A percentile compares a stretch with the other conserved stretches of the same genome.
Evolutionary conservation across 2,888 invertebrate species (phyloP).

Genomic region (Muschampia staudingeri): DNA sequence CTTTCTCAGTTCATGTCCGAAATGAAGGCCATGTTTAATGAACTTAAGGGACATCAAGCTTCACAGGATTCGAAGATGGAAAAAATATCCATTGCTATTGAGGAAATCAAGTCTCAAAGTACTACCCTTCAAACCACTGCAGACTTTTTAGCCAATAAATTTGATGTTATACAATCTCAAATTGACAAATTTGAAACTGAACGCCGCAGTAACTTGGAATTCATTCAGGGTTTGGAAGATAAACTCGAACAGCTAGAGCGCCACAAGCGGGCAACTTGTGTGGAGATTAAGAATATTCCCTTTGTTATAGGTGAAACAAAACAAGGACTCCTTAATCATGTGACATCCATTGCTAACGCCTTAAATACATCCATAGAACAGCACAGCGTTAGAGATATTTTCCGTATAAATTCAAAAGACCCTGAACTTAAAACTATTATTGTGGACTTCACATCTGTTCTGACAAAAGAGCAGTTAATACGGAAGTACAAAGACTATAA

Average conservation of each 20-base stretch:
- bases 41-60: background rate
- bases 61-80: background rate
- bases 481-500: constrained; percentile 8
- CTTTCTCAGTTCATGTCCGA: background rate
- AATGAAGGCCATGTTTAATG: constrained; percentile 1
- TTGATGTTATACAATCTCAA: background rate
- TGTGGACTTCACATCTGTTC: constrained; percentile 3
- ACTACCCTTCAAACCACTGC: background rate
- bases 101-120: background rate
- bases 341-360: background rate
- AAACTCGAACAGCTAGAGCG: background rate
- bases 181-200: background rate
- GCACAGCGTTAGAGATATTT: background rate
- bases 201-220: background rate
- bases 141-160: background rate
- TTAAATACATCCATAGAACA: background rate
- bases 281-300: background rate
- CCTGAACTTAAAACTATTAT: background rate
- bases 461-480: constrained; percentile 1
- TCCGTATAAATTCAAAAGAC: background rate
- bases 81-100: background rate
- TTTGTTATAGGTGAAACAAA: background rate
- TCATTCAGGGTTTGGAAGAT: background rate
- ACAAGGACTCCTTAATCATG: background rate
- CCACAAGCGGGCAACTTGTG: background rate